A percentile compares a stretch with the other conserved stretches of the same genome.
Conservation (phyloP, 1,140 invertebrate species). For the Drosophila pruinosa region DNA sequence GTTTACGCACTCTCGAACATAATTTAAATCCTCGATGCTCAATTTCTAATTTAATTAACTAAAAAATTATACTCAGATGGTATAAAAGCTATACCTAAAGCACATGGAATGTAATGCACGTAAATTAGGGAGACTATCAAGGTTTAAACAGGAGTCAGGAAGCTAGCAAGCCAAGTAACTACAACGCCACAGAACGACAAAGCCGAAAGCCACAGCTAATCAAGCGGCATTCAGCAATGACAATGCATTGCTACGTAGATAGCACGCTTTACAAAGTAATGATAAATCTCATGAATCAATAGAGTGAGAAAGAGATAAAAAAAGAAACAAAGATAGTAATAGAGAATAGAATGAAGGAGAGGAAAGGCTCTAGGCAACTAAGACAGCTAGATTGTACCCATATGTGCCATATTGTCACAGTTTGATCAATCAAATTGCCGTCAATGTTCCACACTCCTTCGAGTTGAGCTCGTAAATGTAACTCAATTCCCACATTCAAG, state of each 20-base stretch:
- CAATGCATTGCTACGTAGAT: constrained; percentile 79
- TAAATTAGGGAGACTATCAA: constrained; percentile 46
- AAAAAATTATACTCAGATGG: constrained; percentile 46
- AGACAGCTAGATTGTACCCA: constrained; percentile 68
- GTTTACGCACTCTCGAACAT: constrained; percentile 14
- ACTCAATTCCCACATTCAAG: constrained; percentile 74
- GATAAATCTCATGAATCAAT: constrained; percentile 22
- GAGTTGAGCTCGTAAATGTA: constrained; percentile 70
- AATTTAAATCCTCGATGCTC: constrained; percentile 61
- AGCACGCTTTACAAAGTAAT: constrained; percentile 81
- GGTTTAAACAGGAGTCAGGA: not conserved
- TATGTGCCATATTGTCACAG: constrained; percentile 80
- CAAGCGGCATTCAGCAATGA: constrained; percentile 73
- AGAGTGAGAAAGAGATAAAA: not conserved
- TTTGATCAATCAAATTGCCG: constrained; percentile 77
- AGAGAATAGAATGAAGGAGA: constrained; percentile 8
- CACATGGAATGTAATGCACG: constrained; percentile 38
- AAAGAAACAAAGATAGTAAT: not conserved
- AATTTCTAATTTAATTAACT: constrained; percentile 80
- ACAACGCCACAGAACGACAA: too few relatives aligned
- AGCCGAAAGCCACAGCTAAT: constrained; percentile 37
- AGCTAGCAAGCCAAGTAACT: not conserved
- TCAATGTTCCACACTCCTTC: constrained; percentile 37
- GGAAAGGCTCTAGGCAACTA: not conserved
- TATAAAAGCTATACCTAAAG: constrained; percentile 48